These are phyloP conservation scores for Brachylomia viminalis DNA, from an alignment of 2,888 invertebrate species.

Conservation along the genomic window DNA sequence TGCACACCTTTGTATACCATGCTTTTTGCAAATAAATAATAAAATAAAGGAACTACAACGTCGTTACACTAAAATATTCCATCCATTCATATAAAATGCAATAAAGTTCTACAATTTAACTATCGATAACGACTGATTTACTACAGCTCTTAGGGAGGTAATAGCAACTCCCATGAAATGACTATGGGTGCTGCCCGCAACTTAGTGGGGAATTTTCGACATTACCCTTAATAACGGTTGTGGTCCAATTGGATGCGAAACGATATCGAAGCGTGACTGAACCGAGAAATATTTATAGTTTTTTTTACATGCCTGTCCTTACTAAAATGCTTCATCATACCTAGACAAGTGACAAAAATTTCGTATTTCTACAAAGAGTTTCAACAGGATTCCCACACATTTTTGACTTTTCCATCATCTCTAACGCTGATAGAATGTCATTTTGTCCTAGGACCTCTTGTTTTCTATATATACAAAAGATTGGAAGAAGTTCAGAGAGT, in stretches of 20 bases:
- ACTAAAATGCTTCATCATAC: neutral
- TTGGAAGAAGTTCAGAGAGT: neutral
- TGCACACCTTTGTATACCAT: no score
- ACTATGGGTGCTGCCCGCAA: constrained; percentile 45
- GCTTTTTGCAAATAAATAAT: no score
- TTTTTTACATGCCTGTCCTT: neutral
- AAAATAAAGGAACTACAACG: neutral
- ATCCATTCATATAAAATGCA: constrained; percentile 31
- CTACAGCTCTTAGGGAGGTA: constrained; percentile 39
- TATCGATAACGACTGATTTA: constrained; percentile 59
- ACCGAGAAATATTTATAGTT: neutral
- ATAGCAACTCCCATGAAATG: constrained; percentile 43
- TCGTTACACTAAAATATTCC: constrained; percentile 1
- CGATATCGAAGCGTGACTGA: neutral
- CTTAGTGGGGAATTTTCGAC: constrained; percentile 49
- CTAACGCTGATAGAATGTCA: no score
- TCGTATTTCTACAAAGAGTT: no score
- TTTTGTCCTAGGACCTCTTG: no score
- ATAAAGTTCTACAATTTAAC: constrained; percentile 43
- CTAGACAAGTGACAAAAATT: no score
- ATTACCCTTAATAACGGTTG: constrained; percentile 29
- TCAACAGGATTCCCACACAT: no score
- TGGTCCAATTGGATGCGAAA: constrained; percentile 16
- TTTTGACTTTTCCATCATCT: no score
- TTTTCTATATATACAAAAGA: no score